Percentiles rank a stretch among this genome's conserved stretches.
phyloP scores from a whole-genome alignment of 2,888 invertebrate species.

The Sinopyrophorus schimmeli region DNA sequence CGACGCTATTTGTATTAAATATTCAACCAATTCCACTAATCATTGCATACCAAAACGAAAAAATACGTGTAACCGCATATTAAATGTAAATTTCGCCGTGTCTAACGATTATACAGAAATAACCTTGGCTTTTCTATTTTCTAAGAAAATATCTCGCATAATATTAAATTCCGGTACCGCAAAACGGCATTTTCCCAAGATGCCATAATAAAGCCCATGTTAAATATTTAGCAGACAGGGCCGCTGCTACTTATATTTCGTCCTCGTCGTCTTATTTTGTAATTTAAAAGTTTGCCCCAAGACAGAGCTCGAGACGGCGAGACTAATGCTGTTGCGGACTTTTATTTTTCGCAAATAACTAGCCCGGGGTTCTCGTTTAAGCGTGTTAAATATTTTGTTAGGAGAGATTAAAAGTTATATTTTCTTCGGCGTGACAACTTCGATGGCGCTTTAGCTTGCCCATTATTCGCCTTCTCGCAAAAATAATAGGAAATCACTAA shows the following conservation, averaged over 20 bases:
- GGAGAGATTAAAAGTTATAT: conserved; percentile 40
- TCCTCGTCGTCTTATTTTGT: conserved; percentile 46
- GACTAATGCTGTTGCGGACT: conserved; percentile 40
- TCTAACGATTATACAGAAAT: conserved; percentile 9
- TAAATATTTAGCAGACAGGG: conserved; percentile 49
- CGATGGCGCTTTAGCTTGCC: conserved; percentile 18
- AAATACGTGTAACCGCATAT: too few relatives aligned
- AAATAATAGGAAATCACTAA: too few relatives aligned
- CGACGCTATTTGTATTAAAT: too few relatives aligned
- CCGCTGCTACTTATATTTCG: conserved; percentile 43
- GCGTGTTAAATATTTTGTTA: conserved; percentile 45
- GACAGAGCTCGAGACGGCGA: conserved; percentile 38
- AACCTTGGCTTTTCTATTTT: conserved; percentile 32
- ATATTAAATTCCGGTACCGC: conserved; percentile 41
- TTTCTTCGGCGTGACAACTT: conserved; percentile 24
- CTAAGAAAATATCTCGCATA: conserved; percentile 38
- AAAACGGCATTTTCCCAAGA: conserved; percentile 29
- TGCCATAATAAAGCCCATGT: conserved; percentile 49
- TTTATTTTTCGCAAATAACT: conserved; percentile 47
- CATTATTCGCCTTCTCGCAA: too few relatives aligned
- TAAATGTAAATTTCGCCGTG: too few relatives aligned
- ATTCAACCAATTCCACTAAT: too few relatives aligned
- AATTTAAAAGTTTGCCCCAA: conserved; percentile 51
- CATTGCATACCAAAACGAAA: too few relatives aligned
- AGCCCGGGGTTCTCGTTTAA: conserved; percentile 41